phyloP scores from a whole-genome alignment of 1,140 invertebrate genomes.

The Neodiprion pinetum region DNA sequence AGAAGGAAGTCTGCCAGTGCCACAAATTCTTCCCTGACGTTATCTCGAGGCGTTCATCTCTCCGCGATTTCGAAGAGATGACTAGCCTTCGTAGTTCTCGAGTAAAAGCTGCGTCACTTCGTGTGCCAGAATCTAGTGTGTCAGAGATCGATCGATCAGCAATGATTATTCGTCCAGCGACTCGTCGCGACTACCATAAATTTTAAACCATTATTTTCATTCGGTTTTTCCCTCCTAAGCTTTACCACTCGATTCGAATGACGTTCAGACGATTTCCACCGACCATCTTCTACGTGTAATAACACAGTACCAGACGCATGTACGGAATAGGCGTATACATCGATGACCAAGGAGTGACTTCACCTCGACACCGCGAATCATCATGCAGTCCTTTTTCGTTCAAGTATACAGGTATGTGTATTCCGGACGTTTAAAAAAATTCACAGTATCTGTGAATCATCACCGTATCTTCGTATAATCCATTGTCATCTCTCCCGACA shows the following conservation, averaged over 20 bases:
- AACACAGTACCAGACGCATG: too few species aligned
- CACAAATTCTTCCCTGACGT: slow-evolving; percentile 1
- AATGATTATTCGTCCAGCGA: not conserved
- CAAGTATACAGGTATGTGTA: not conserved
- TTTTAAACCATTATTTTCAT: not conserved
- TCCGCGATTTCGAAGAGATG: not conserved
- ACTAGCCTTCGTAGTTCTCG: not conserved
- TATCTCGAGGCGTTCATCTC: not conserved
- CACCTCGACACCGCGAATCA: too few species aligned
- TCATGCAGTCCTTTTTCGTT: not conserved
- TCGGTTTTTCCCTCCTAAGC: not conserved
- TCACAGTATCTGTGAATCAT: not conserved
- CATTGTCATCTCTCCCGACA: too few species aligned
- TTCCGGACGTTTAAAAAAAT: not conserved
- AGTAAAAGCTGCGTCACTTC: not conserved
- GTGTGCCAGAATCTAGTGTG: not conserved
- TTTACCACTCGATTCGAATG: too few species aligned
- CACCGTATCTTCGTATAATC: too few species aligned
- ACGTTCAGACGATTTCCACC: too few species aligned
- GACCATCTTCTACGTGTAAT: too few species aligned
- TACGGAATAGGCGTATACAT: too few species aligned
- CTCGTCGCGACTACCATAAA: not conserved
- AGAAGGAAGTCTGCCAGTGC: not conserved
- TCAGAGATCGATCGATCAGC: not conserved
- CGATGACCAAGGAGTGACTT: too few species aligned